phyloP scores from a whole-genome alignment of 2,113 vertebrate species.

The Motacilla alba region DNA sequence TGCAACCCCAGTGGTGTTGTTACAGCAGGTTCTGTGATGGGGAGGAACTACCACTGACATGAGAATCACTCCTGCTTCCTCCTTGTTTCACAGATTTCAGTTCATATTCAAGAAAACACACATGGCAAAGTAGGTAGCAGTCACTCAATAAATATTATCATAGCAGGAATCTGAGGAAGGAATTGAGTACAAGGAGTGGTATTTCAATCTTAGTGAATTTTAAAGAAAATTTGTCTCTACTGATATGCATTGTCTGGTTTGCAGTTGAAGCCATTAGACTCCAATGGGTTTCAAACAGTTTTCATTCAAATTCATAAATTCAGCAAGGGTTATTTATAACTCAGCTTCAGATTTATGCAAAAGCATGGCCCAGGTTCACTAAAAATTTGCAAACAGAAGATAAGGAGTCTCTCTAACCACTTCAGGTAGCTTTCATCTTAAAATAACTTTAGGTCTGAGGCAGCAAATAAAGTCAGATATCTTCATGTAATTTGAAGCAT shows the following conservation, averaged over 20 bases:
- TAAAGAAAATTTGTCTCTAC: not conserved
- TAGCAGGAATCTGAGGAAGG: not conserved
- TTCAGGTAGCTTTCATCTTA: slow-evolving; percentile 19
- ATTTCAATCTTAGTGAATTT: not conserved
- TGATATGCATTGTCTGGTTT: not conserved
- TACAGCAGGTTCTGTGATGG: not conserved
- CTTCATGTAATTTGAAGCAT: not conserved
- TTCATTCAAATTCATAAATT: slow-evolving; percentile 10
- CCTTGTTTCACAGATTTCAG: not conserved
- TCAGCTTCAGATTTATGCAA: not conserved
- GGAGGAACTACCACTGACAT: not conserved
- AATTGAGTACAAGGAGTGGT: not conserved
- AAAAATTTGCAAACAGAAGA: not conserved
- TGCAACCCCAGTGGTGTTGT: not conserved
- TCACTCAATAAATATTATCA: not conserved
- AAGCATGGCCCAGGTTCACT: not conserved
- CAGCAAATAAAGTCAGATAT: not conserved
- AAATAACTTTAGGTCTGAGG: not conserved
- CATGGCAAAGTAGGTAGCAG: not conserved
- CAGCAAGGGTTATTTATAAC: not conserved
- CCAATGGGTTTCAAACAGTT: not conserved
- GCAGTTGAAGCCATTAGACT: not conserved
- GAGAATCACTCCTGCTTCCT: not conserved
- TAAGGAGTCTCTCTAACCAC: not conserved
- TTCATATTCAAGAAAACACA: not conserved